Base-by-base conservation (phyloP, 2,888 invertebrate genomes). In the Eurois occulta region DNA sequence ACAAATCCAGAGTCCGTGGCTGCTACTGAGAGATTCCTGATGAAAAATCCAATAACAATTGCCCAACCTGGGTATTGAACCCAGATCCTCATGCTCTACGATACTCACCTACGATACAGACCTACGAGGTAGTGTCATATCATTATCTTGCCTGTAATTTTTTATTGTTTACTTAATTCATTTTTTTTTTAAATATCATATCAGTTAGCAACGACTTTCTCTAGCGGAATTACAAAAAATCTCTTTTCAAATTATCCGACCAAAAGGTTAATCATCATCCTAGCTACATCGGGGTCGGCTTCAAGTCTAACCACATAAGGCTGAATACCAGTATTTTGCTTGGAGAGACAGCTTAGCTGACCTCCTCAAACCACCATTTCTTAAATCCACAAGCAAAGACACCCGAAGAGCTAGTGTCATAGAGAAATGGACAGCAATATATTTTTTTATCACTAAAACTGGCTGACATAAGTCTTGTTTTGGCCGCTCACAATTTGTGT, bases 401-500 rank as follows among this genome's bases (percentile, higher is more conserved):
- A 35, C 1, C 21, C 3, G 11, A 55, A 52, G 41, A 41, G n/a
- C 32, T 70, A 52, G 41, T 69, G 52, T 35, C 21, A 8, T 6
- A 65, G 10, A 10, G n/a, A 66, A 75, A 68, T 21, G 35, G 24
- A 18, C 64, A 46, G 13, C 46, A 65, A 68, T 72, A 72, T 58
- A 48, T 81, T 60, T 75, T 82, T 76, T 48, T 79, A 65, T 85
- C 71, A 74, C 73, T 58, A 62, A 77, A 77, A 62, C 55, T 71
- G 46, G 32, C 58, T 73, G 18, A 11, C 3, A 62, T 69, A 77
- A 38, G 2, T 65, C 74, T 80, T 80, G 41, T 75, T 82, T 76
- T 65, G 28, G 67, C 43, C 43, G 70, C n/a, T 71, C 73, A 55
- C 71, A 72, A 72, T 70, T 75, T 69, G 35, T 65, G 65, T 80